Conservation (phyloP, 2,888 invertebrate genomes). For the Xestobium rufovillosum region DNA sequence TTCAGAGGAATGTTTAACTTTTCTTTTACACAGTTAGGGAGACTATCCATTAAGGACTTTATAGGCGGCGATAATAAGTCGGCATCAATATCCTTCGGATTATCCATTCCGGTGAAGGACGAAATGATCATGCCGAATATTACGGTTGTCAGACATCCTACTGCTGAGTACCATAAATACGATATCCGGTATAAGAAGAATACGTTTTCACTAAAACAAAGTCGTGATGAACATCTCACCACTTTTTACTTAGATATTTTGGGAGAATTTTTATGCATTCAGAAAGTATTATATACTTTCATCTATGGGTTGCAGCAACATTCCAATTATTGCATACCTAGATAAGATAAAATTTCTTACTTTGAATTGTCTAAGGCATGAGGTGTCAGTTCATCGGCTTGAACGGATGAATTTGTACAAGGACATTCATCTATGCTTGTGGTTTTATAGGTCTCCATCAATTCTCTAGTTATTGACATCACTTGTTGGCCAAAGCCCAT, state of each 20-base stretch:
- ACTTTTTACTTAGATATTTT: no score
- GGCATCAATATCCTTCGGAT: slow-evolving; percentile 56
- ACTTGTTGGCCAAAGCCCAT: slow-evolving; percentile 64
- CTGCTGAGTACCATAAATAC: slow-evolving; percentile 84
- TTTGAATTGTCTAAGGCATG: no score
- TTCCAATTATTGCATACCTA: no score
- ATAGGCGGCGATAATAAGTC: slow-evolving; percentile 62
- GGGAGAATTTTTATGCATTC: no score
- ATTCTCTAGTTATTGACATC: slow-evolving; percentile 44
- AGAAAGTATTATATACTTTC: no score
- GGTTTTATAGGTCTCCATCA: slow-evolving; percentile 42
- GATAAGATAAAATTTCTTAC: no score
- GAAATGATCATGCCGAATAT: slow-evolving; percentile 67
- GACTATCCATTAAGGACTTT: no score
- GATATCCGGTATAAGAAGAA: slow-evolving; percentile 62
- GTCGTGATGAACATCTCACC: no score
- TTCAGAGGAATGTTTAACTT: slow-evolving; percentile 31
- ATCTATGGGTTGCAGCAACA: no score
- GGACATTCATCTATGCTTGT: slow-evolving; percentile 51
- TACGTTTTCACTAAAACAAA: slow-evolving; percentile 29
- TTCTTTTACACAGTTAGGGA: no score
- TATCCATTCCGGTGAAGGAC: slow-evolving; percentile 54
- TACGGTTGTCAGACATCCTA: slow-evolving; percentile 68
- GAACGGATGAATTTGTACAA: no score
- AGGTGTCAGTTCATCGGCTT: no score